phyloP scores from a whole-genome alignment of 1,140 invertebrate species.

The Cydia strobilella region DNA sequence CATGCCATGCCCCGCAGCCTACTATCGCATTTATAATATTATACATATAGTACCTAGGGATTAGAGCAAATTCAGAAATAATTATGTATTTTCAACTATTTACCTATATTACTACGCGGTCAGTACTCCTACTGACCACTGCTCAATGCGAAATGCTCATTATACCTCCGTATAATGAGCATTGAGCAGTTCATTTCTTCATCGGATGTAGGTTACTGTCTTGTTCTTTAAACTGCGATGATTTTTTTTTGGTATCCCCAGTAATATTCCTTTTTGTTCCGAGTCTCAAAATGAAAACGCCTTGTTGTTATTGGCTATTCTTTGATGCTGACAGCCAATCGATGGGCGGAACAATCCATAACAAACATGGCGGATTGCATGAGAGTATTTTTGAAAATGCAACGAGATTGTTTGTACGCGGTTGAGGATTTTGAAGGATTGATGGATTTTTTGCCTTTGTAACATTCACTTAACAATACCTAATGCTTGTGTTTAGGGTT shows the following conservation, averaged over 20 bases:
- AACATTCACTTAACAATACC: neutral
- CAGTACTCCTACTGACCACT: too few relatives aligned
- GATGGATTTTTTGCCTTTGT: neutral
- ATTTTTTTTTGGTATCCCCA: neutral
- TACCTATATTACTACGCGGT: too few relatives aligned
- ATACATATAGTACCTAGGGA: too few relatives aligned
- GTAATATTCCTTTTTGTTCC: neutral
- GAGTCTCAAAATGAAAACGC: neutral
- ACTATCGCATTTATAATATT: too few relatives aligned
- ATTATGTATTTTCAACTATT: too few relatives aligned
- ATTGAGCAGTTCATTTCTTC: too few relatives aligned
- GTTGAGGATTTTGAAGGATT: neutral
- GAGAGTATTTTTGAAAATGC: neutral
- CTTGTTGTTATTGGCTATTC: neutral
- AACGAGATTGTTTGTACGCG: neutral
- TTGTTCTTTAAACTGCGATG: neutral
- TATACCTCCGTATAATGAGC: too few relatives aligned
- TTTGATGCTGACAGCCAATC: slow-evolving; percentile 10
- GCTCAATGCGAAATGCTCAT: too few relatives aligned
- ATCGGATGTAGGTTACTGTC: neutral
- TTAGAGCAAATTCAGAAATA: too few relatives aligned
- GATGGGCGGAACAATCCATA: neutral
- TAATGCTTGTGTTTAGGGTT: too few relatives aligned
- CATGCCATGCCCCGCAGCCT: too few relatives aligned
- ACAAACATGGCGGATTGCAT: neutral